Evolutionary conservation across 2,797 vertebrate genomes (phyloP).

Genomic region (Muscicapa comitata): DNA sequence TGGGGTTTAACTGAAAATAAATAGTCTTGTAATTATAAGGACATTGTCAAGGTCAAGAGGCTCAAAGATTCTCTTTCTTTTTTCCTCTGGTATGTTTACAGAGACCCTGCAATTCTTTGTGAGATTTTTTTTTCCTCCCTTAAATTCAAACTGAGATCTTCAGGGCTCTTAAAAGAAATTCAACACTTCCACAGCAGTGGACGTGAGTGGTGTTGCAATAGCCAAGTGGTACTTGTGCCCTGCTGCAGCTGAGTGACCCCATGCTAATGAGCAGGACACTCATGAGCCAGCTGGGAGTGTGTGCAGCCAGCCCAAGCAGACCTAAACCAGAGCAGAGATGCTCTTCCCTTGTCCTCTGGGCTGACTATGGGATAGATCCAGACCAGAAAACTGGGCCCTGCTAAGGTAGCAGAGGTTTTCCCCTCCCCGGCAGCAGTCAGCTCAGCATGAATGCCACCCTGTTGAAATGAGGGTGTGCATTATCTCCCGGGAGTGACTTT

Average conservation of each 20-base stretch:
- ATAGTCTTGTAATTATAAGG: conserved; percentile 59
- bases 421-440: background rate
- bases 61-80: conserved; percentile 4
- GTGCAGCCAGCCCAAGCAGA: background rate
- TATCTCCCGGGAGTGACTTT: background rate
- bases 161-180: conserved; percentile 38
- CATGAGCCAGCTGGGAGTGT: rapidly evolving
- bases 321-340: rapidly evolving
- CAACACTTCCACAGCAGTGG: background rate
- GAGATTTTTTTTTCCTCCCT: background rate
- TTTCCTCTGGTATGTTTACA: conserved; percentile 44
- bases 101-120: conserved; percentile 17
- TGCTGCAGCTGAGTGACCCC: conserved; percentile 10
- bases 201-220: conserved; percentile 41
- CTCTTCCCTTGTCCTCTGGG: background rate
- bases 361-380: background rate
- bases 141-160: background rate
- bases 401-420: background rate
- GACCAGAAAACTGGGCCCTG: background rate
- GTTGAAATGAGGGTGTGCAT: background rate
- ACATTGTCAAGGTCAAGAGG: conserved; percentile 53
- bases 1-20: conserved; percentile 60
- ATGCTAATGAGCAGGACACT: conserved; percentile 4
- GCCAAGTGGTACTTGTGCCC: background rate
- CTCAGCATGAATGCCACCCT: rapidly evolving